Evolutionary conservation across 2,888 invertebrate species (phyloP).

Genomic region (Pachycephus smyrnensis): DNA sequence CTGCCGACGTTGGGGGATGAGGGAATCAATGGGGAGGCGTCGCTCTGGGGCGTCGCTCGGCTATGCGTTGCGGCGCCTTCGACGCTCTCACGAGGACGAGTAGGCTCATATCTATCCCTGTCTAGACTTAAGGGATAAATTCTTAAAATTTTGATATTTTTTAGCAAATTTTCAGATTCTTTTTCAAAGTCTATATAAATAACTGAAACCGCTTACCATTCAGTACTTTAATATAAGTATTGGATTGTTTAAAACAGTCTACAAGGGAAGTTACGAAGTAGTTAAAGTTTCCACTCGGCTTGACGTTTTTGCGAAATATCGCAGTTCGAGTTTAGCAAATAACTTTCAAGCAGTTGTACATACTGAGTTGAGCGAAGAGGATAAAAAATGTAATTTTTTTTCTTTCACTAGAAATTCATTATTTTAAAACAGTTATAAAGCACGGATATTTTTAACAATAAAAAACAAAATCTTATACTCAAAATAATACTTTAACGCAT

Average conservation of each 20-base stretch:
- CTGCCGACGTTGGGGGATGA: conserved; percentile 26
- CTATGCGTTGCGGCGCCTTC: conserved; percentile 46
- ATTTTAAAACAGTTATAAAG: neutral
- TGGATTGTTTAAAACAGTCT: neutral
- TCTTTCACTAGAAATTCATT: neutral
- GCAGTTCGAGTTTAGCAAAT: neutral
- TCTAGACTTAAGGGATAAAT: neutral
- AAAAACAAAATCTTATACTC: neutral
- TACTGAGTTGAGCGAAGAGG: neutral
- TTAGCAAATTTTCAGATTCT: too few species aligned
- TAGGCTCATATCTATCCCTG: conserved; percentile 1
- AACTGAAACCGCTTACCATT: neutral
- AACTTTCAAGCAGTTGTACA: neutral
- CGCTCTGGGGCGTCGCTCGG: conserved; percentile 51
- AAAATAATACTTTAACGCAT: neutral
- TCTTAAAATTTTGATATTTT: too few species aligned
- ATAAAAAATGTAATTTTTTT: neutral
- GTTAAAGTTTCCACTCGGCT: neutral
- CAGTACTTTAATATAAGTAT: neutral
- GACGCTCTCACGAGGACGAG: conserved; percentile 19
- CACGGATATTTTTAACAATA: neutral
- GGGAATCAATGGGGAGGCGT: conserved; percentile 58
- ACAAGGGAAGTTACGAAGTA: neutral
- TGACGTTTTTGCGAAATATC: neutral
- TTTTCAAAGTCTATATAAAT: too few species aligned